Evolutionary conservation across 2,888 invertebrate genomes (phyloP).

Genomic region (Elegia similella): DNA sequence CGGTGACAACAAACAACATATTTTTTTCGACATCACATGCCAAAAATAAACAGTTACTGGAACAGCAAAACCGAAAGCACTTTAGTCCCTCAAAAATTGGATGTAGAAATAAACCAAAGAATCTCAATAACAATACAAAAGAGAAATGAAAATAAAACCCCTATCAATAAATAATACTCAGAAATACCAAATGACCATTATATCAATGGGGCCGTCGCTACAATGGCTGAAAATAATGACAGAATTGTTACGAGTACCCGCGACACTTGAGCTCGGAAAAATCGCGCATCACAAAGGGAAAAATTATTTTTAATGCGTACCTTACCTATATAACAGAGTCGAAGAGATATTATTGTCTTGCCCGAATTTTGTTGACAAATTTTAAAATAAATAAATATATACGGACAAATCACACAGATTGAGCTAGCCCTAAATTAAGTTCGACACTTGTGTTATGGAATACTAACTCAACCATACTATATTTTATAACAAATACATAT

Average conservation of each 20-base stretch:
- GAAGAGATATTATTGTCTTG: background rate
- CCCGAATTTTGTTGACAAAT: no score
- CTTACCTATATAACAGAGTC: conserved; percentile 30
- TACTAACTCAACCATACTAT: no score
- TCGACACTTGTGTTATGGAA: no score
- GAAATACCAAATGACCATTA: conserved; percentile 26
- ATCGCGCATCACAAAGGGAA: conserved; percentile 41
- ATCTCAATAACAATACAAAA: background rate
- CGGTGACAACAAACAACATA: no score
- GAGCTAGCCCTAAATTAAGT: no score
- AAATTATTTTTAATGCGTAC: conserved; percentile 62
- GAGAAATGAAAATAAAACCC: conserved; percentile 2
- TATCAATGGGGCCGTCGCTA: conserved; percentile 27
- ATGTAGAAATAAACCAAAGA: background rate
- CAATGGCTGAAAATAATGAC: conserved; percentile 30
- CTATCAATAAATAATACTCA: conserved; percentile 16
- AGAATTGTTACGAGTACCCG: conserved; percentile 29
- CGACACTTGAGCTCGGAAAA: conserved; percentile 35
- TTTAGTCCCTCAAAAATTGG: no score
- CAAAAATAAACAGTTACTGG: no score
- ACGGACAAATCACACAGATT: no score
- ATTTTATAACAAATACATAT: no score
- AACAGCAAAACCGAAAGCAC: no score
- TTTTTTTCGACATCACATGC: no score
- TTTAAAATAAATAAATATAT: no score